Conservation (phyloP, 1,140 invertebrate species). For the Limonius californicus region DNA sequence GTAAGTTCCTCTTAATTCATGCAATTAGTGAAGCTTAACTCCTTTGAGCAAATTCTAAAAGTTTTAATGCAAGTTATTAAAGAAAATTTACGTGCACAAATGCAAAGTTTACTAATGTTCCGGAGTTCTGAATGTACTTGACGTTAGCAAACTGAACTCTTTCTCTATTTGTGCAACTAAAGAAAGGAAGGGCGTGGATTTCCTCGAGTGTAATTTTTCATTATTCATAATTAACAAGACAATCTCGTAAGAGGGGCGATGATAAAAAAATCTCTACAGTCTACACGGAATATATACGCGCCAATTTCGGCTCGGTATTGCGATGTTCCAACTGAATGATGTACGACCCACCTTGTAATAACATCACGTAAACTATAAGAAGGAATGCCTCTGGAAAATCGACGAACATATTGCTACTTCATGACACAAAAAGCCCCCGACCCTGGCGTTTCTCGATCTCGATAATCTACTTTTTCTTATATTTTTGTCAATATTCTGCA, state of each 20-base stretch:
- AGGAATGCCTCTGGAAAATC: slow-evolving; percentile 30
- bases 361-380: slow-evolving; percentile 38
- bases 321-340: slow-evolving; percentile 18
- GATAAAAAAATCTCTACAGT: no score
- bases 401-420: slow-evolving; percentile 32
- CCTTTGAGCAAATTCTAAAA: slow-evolving; percentile 37
- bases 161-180: no score
- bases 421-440: neutral
- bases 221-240: slow-evolving; percentile 2
- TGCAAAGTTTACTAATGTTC: slow-evolving; percentile 20
- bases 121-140: neutral
- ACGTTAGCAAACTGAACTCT: no score
- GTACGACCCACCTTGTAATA: slow-evolving; percentile 22
- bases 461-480: slow-evolving; percentile 12
- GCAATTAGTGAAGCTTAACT: slow-evolving; percentile 42
- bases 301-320: slow-evolving; percentile 1
- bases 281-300: neutral
- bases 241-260: no score
- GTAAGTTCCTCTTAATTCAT: slow-evolving; percentile 40
- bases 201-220: neutral
- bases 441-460: slow-evolving; percentile 2
- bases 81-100: slow-evolving; percentile 37
- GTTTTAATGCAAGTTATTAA: slow-evolving; percentile 42
- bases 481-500: slow-evolving; percentile 24
- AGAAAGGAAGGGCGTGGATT: no score